These are phyloP conservation scores for Theretra japonica DNA, from an alignment of 2,888 invertebrate genomes.

Conservation along the genomic window DNA sequence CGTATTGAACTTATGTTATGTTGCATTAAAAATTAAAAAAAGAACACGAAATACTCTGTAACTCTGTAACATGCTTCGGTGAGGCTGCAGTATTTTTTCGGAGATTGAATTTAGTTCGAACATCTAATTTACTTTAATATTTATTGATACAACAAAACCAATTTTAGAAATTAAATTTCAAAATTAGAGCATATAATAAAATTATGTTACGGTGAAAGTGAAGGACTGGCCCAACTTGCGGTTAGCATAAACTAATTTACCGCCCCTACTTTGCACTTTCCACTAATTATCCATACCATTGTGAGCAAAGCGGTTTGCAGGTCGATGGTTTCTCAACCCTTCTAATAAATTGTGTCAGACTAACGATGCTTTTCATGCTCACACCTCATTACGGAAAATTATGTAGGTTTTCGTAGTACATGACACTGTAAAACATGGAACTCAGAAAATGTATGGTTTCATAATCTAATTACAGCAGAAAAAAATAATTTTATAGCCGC, in stretches of 20 bases:
- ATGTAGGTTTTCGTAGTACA: constrained; percentile 23
- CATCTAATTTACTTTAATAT: too few species aligned
- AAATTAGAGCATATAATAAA: constrained; percentile 27
- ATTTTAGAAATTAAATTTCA: background rate
- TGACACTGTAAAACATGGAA: background rate
- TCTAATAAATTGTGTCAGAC: constrained; percentile 45
- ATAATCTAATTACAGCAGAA: too few species aligned
- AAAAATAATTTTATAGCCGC: too few species aligned
- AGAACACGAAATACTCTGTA: too few species aligned
- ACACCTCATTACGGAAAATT: constrained; percentile 2
- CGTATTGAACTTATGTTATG: too few species aligned
- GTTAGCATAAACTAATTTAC: constrained; percentile 54
- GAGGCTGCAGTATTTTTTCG: too few species aligned
- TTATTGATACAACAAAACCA: background rate
- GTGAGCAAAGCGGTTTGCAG: constrained; percentile 64
- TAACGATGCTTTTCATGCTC: constrained; percentile 23
- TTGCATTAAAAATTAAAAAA: too few species aligned
- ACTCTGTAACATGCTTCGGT: too few species aligned
- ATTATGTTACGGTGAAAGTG: constrained; percentile 39
- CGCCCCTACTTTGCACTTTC: constrained; percentile 52
- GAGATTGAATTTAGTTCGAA: too few species aligned
- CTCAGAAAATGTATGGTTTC: too few species aligned
- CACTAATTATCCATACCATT: constrained; percentile 62
- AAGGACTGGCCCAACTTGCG: constrained; percentile 48
- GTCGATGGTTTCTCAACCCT: constrained; percentile 48